phyloP scores from a whole-genome alignment of 2,888 invertebrate genomes.

The Drosophila eohydei region DNA sequence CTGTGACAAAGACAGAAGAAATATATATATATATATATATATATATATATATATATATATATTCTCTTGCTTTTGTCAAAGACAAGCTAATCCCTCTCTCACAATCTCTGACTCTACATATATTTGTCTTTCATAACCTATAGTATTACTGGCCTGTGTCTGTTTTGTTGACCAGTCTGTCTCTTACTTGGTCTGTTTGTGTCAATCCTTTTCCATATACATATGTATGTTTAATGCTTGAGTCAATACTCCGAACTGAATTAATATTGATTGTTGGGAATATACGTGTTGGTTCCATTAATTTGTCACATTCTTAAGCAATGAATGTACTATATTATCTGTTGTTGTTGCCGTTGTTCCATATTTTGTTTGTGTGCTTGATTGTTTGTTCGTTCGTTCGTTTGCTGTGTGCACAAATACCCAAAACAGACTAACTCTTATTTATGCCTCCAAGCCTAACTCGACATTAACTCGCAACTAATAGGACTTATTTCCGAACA shows the following conservation, averaged over 20 bases:
- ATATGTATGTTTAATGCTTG: slow-evolving; percentile 53
- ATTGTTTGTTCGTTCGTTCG: slow-evolving; percentile 9
- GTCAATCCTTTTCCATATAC: neutral
- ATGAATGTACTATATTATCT: slow-evolving; percentile 46
- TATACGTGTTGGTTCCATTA: slow-evolving; percentile 4
- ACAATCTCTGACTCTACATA: too few species aligned
- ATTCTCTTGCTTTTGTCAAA: too few species aligned
- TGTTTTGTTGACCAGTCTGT: slow-evolving; percentile 12
- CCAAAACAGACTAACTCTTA: slow-evolving; percentile 3
- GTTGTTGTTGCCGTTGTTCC: slow-evolving; percentile 51
- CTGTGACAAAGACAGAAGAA: too few species aligned
- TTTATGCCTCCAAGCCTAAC: slow-evolving; percentile 1
- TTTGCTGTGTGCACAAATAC: slow-evolving; percentile 24
- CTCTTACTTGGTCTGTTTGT: slow-evolving; percentile 19
- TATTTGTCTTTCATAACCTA: slow-evolving; percentile 2
- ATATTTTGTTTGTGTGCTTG: neutral
- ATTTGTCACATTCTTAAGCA: slow-evolving; percentile 22
- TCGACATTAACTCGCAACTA: slow-evolving; percentile 24
- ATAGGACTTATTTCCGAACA: slow-evolving; percentile 26
- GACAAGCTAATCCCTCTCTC: too few species aligned
- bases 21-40: slow-evolving; percentile 10
- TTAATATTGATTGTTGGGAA: slow-evolving; percentile 5
- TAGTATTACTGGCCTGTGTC: slow-evolving; percentile 6
- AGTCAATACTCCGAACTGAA: slow-evolving; percentile 21
- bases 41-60: too few species aligned